Evolutionary conservation across 35 echinoderm and acorn worm genomes (phyloP).

Genomic region (Chiridota heheva): DNA sequence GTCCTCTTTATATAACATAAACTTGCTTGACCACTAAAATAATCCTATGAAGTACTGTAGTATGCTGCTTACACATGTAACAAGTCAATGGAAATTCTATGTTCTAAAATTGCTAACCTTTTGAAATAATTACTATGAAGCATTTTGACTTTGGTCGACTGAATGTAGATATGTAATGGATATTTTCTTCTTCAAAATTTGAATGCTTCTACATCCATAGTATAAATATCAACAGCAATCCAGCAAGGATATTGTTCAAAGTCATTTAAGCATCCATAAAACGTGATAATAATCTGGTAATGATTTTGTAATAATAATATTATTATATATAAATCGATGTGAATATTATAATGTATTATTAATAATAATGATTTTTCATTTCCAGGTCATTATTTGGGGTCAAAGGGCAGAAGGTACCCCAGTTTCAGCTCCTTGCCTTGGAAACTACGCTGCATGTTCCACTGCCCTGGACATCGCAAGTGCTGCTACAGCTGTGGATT

Average conservation of each 20-base stretch:
- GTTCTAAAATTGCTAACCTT: too few relatives aligned
- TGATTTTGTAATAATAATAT: background rate
- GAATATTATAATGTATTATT: background rate
- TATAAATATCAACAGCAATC: background rate
- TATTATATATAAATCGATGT: background rate
- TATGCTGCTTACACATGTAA: too few relatives aligned
- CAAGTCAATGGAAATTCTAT: too few relatives aligned
- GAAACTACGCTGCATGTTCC: slow-evolving; percentile 61
- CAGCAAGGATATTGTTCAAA: background rate
- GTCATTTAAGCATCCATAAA: background rate
- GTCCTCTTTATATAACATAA: too few relatives aligned
- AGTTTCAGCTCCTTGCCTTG: slow-evolving; percentile 18
- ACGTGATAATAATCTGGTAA: background rate
- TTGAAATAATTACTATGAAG: too few relatives aligned
- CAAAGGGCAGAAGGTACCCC: background rate
- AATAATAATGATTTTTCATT: background rate
- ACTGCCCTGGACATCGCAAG: slow-evolving; percentile 57
- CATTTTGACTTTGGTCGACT: too few relatives aligned
- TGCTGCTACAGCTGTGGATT: slow-evolving; percentile 86
- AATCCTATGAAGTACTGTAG: too few relatives aligned
- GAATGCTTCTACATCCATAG: background rate
- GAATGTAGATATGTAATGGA: too few relatives aligned
- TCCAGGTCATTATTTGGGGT: slow-evolving; percentile 94
- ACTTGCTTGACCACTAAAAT: too few relatives aligned
- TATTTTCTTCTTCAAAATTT: too few relatives aligned